Evolutionary conservation across 2,888 invertebrate genomes (phyloP).

Genomic region (Euzetes globulus): DNA sequence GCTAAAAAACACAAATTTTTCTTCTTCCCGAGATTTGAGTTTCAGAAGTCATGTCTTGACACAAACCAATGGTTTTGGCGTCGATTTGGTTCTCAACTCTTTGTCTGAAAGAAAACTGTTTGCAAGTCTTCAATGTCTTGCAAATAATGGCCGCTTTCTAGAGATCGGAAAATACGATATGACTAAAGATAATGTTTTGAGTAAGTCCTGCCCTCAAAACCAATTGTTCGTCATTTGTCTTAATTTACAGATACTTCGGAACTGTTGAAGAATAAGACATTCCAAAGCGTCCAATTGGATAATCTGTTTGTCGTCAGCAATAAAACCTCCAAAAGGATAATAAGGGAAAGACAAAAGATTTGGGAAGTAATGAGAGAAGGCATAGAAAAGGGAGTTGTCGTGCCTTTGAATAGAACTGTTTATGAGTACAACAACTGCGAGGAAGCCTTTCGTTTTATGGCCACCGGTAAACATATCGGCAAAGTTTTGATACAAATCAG

Average conservation of each 20-base stretch:
- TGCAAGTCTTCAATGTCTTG: constrained; percentile 51
- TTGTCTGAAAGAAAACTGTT: constrained; percentile 53
- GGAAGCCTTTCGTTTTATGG: constrained; percentile 87
- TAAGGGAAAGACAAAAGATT: constrained; percentile 20
- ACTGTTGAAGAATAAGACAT: constrained; percentile 26
- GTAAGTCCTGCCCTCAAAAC: no score
- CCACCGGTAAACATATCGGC: constrained; percentile 95
- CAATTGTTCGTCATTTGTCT: no score
- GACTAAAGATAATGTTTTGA: no score
- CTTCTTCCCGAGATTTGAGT: constrained; percentile 48
- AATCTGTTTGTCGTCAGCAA: constrained; percentile 22
- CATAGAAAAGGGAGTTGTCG: constrained; percentile 75
- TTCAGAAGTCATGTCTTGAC: constrained; percentile 51
- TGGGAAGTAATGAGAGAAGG: constrained; percentile 65
- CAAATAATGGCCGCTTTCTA: constrained; percentile 52
- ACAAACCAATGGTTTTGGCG: constrained; percentile 50
- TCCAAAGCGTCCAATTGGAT: constrained; percentile 31
- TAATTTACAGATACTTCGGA: constrained; percentile 68
- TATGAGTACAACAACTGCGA: constrained; percentile 80
- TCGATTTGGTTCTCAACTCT: constrained; percentile 53
- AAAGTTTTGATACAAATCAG: constrained; percentile 75
- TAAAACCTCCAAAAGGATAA: neutral
- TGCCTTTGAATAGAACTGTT: constrained; percentile 75
- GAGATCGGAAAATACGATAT: constrained; percentile 55
- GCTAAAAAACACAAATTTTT: constrained; percentile 48